Evolutionary conservation across 2,797 vertebrate genomes (phyloP), one percentile per base, ranked within the genome.

Genomic region (Gobio occitaniae): DNA sequence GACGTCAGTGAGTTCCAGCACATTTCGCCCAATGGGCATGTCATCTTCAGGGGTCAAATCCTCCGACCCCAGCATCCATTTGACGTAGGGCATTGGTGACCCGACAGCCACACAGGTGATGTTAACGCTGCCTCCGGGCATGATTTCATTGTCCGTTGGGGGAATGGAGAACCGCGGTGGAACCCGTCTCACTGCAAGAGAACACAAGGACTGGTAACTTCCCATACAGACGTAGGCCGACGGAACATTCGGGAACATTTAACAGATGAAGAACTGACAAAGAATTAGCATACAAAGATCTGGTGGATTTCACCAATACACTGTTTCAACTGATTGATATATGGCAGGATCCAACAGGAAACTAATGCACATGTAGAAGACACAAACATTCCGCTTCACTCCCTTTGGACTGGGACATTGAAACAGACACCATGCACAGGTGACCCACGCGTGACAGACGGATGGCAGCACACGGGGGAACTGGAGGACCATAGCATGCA

Each of bases 21-120:
- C 98, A 36, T 99, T 99, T 83, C 98, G 96, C 90, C 98, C 98
- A 86, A 99, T 99, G 82, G 98, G 98, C 98, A 99, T 99, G 93
- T 99, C 98, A 88, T 99, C 98, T 90, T 99, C 98, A 11, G 98
- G 98, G 54, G 98, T 99, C 87, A 99, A 94, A 93, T 99, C 98
- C 91, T 99, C 98, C 0, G 98, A 97, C 44, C 98, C 98, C 86
- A 99, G 94, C 98, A 99, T 99, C 98, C 98, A 99, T 91, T 99
- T 99, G 89, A 99, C 98, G 83, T 99, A 99, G 50, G 98, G 98
- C 98, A 99, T 99, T 83, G 98, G 98, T 74, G 98, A 99, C 71
- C 98, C 98, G 91, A 99, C 98, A 1, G 98, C 98, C 93, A 99
- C 98, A 84, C 98, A 99, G 17, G 98, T 99, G 93, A 99, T 99